Base-by-base conservation (phyloP, 35 echinoderm and acorn worm species). In the Apostichopus californicus region DNA sequence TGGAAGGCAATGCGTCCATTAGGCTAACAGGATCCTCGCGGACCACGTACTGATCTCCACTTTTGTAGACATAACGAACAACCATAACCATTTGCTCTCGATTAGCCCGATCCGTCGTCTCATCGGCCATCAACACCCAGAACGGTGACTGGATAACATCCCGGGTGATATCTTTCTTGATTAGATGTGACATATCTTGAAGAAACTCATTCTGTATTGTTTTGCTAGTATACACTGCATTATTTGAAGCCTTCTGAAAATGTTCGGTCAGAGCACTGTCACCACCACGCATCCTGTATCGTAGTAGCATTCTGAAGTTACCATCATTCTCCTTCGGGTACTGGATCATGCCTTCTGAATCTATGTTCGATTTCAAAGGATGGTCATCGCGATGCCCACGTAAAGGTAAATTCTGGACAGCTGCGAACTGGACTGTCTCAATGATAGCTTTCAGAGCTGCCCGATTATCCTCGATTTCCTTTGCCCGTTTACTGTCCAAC, bases 41-140 rank as follows among this genome's bases (percentile, higher is more conserved):
- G 17, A 87, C 83, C 0, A 15, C 54, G 24, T 57, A 87, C 24
- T 55, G 10, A 28, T 60, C 83, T 15, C 57, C 83, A 46, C 34
- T 46, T 46, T 46, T 46, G 22, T 15, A 15, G 12, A 88, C 22
- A 88, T 88, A 68, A 22, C 86, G 86, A 17, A 88, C 11, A 0
- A 64, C 15, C 14, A 88, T 63, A 6, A 17, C 57, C 6, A 88
- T 15, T 46, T 88, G 86, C 86, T 88, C 86, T 8, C 55, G 56
- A 70, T 64, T 9, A 12, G 0, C 6, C 17, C 55, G 55, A 65
- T 88, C 86, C 14, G 55, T 64, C 52, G 86, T 88, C 22, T 88
- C 86, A 88, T 88, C 86, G n/a, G 86, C 86, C 6, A 88, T 12
- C 5, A 88, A 17, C 13, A 46, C 57, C 55, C 86, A 88, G 86